Conservation (phyloP, 2,797 vertebrate species). For the Malurus splendens region DNA sequence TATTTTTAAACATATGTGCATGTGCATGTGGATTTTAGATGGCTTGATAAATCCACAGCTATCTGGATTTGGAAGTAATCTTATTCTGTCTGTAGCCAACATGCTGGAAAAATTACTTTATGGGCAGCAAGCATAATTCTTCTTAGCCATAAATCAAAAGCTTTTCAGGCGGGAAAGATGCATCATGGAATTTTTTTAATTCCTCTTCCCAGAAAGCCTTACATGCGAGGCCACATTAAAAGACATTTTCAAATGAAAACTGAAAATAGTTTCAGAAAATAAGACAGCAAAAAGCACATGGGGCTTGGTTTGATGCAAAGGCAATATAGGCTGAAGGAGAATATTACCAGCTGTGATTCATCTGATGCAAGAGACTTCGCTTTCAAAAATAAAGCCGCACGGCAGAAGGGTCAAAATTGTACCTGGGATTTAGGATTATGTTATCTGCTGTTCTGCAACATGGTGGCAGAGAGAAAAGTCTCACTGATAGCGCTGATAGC, state of each 20-base stretch:
- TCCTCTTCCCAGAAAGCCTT: conserved; percentile 24
- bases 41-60: conserved; percentile 47
- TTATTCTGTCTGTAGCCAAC: conserved; percentile 11
- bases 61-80: conserved; percentile 50
- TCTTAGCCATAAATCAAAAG: conserved; percentile 52
- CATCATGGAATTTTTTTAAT: conserved; percentile 15
- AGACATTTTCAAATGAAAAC: conserved; percentile 19
- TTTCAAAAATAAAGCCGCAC: conserved; percentile 19
- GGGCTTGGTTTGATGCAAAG: conserved; percentile 17
- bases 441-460: conserved; percentile 61
- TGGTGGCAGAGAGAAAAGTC: conserved; percentile 53
- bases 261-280: conserved; percentile 56
- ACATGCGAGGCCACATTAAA: conserved; percentile 32
- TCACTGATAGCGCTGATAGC: conserved; percentile 19
- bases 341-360: conserved; percentile 33
- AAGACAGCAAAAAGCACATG: conserved; percentile 30
- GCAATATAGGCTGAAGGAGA: conserved; percentile 8
- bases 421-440: conserved; percentile 64
- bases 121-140: conserved; percentile 21
- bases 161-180: conserved; percentile 28
- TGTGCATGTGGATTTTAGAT: not conserved
- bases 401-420: conserved; percentile 5
- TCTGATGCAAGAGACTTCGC: conserved; percentile 42
- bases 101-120: conserved; percentile 48
- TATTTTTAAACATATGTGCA: not conserved